These are phyloP conservation scores for Rhea pennata DNA, from an alignment of 2,113 vertebrate genomes.

Conservation along the genomic window DNA sequence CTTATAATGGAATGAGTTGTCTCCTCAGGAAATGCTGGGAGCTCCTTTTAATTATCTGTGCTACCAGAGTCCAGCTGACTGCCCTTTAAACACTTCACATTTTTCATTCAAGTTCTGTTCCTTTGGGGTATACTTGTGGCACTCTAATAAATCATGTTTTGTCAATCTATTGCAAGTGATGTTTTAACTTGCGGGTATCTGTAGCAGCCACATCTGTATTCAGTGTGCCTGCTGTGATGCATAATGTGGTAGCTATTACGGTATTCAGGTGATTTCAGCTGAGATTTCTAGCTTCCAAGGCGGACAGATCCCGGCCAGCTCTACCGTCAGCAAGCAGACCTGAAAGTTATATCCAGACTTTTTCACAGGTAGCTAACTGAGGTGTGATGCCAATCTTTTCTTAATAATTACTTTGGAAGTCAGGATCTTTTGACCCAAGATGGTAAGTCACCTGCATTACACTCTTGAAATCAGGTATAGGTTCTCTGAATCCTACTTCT, in stretches of 20 bases:
- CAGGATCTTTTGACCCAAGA: neutral
- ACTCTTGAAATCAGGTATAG: neutral
- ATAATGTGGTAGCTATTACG: neutral
- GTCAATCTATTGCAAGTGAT: neutral
- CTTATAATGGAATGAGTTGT: neutral
- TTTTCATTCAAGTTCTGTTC: neutral
- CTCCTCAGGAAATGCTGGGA: neutral
- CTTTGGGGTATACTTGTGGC: neutral
- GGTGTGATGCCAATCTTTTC: neutral
- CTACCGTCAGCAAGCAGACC: neutral
- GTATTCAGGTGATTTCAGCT: neutral
- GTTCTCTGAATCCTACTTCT: neutral
- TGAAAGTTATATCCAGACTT: neutral
- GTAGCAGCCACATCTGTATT: rapidly evolving
- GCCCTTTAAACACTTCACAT: neutral
- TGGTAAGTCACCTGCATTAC: neutral
- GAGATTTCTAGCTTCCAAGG: neutral
- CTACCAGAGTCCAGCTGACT: neutral
- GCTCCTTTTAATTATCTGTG: slow-evolving; percentile 10
- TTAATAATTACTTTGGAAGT: neutral
- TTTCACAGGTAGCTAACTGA: neutral
- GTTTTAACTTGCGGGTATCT: neutral
- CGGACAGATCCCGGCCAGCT: neutral
- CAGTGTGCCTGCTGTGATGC: neutral
- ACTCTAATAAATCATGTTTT: neutral